A percentile compares a stretch with the other conserved stretches of the same genome.
Conservation (phyloP, 2,113 vertebrate species). For the Dipodomys spectabilis region DNA sequence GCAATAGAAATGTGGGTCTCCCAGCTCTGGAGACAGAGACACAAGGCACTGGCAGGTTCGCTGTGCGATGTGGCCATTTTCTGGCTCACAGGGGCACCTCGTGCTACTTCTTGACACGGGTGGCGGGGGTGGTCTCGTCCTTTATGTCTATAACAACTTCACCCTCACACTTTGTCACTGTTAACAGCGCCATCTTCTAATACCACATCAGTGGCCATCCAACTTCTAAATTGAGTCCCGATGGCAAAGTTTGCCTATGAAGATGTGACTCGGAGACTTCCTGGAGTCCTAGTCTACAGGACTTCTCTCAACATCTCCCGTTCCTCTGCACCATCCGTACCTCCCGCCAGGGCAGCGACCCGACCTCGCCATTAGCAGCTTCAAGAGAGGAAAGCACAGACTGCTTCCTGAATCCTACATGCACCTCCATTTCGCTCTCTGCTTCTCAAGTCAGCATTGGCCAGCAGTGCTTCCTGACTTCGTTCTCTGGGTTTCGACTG, state of each 20-base stretch:
- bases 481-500: background rate
- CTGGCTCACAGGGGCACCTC: background rate
- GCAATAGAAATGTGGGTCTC: background rate
- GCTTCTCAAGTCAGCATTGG: background rate
- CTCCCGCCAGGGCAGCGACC: background rate
- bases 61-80: background rate
- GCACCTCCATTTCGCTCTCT: background rate
- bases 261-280: too few species aligned
- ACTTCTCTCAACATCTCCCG: background rate
- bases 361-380: background rate
- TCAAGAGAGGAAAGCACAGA: slow-evolving; percentile 17
- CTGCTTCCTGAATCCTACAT: background rate
- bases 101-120: background rate
- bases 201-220: background rate
- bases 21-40: background rate
- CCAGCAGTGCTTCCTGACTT: background rate
- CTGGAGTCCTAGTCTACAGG: background rate
- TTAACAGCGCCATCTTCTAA: background rate
- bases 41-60: background rate
- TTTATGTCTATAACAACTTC: background rate
- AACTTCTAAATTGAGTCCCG: too few species aligned
- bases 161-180: background rate
- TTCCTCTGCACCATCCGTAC: background rate
- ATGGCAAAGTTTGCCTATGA: too few species aligned
- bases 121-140: background rate